phyloP scores from a whole-genome alignment of 2,888 invertebrate species.

The Andrena haemorrhoa region DNA sequence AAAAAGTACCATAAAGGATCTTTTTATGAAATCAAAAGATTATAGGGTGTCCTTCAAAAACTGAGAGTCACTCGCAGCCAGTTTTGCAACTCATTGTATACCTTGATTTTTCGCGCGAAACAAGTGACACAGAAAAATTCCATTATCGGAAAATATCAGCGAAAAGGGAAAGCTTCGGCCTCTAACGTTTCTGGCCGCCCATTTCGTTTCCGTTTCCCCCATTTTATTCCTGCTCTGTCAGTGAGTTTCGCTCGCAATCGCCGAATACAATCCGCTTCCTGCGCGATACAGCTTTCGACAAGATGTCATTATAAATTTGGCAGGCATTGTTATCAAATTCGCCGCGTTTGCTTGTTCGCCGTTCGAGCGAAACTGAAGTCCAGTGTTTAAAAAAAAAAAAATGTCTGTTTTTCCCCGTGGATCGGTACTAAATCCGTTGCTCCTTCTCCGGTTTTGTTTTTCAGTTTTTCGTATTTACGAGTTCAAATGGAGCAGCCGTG shows the following conservation, averaged over 20 bases:
- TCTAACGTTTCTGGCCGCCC: neutral
- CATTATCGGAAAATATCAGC: neutral
- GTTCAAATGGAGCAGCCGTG: neutral
- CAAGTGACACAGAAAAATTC: too few relatives aligned
- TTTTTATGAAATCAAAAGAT: too few relatives aligned
- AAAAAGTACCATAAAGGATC: too few relatives aligned
- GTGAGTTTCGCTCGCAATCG: constrained; percentile 1
- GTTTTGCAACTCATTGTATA: too few relatives aligned
- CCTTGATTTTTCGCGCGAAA: too few relatives aligned
- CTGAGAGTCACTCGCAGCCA: too few relatives aligned
- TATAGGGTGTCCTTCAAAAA: too few relatives aligned
- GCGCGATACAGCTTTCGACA: constrained; percentile 17
- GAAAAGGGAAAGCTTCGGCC: neutral
- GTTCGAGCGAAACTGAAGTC: constrained; percentile 12
- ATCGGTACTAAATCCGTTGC: neutral
- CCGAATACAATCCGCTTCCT: constrained; percentile 15
- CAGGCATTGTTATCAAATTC: constrained; percentile 26
- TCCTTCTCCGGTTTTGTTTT: neutral
- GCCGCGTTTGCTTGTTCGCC: constrained; percentile 15
- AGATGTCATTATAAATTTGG: constrained; percentile 38
- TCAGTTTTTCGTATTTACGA: neutral
- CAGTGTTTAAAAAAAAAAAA: neutral
- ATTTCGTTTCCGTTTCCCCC: neutral
- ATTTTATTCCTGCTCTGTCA: constrained; percentile 19
- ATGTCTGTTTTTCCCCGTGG: neutral